A percentile compares a stretch with the other conserved stretches of the same genome.
Conservation (phyloP, 2,888 invertebrate genomes). For the Uloborus plumipes region DNA sequence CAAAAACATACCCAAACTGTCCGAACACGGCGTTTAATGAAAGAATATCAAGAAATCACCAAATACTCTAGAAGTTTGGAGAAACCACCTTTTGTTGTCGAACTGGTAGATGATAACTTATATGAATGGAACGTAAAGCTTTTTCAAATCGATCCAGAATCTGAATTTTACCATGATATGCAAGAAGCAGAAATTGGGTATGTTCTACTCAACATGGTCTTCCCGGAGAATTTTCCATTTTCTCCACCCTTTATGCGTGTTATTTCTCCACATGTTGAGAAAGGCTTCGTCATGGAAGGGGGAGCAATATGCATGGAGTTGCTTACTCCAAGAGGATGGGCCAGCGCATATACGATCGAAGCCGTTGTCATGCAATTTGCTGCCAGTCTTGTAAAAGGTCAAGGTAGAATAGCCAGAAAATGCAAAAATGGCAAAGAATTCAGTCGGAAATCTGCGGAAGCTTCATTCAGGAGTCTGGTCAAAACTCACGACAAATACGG, state of each 20-base stretch:
- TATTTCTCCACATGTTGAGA: conserved; percentile 81
- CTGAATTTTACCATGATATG: conserved; percentile 81
- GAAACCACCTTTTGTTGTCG: conserved; percentile 79
- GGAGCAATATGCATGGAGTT: conserved; percentile 87
- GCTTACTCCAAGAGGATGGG: conserved; percentile 87
- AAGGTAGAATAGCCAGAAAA: conserved; percentile 82
- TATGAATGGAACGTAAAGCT: conserved; percentile 90
- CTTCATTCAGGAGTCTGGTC: conserved; percentile 87
- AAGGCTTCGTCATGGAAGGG: conserved; percentile 86
- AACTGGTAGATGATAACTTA: conserved; percentile 86
- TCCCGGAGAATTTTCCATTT: conserved; percentile 91
- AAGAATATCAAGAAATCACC: conserved; percentile 76
- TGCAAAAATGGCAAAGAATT: conserved; percentile 76
- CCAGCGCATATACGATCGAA: conserved; percentile 88
- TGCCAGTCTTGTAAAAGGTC: conserved; percentile 88
- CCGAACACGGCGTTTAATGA: conserved; percentile 85
- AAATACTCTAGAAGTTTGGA: conserved; percentile 62
- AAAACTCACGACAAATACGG: conserved; percentile 93
- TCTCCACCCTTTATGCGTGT: conserved; percentile 85
- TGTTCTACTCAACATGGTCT: conserved; percentile 78
- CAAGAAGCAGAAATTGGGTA: conserved; percentile 81
- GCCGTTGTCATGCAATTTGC: conserved; percentile 86
- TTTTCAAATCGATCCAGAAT: conserved; percentile 83
- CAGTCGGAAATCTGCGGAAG: conserved; percentile 82
- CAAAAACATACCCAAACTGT: conserved; percentile 71